Conservation (phyloP, 2,888 invertebrate genomes). For the Hydriomena furcata region DNA sequence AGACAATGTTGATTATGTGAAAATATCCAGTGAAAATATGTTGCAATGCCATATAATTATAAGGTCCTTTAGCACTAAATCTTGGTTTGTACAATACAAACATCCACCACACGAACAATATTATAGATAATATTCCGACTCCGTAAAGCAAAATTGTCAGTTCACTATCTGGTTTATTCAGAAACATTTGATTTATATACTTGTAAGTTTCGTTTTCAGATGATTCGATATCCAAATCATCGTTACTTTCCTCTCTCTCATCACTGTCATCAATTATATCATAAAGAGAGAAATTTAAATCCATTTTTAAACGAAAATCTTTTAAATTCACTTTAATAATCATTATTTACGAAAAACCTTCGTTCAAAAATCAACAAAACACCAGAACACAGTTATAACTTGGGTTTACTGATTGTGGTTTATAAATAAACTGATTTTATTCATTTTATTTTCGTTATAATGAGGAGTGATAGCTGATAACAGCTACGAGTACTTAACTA, state of each 20-base stretch:
- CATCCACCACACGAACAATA: not conserved
- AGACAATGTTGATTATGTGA: not conserved
- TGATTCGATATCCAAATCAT: not conserved
- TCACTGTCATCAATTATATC: no score
- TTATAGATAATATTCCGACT: not conserved
- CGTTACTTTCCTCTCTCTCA: no score
- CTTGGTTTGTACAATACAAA: not conserved
- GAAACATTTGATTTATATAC: not conserved
- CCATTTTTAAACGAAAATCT: no score
- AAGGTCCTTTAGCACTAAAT: not conserved
- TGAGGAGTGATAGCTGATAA: slow-evolving; percentile 6
- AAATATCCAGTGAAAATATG: not conserved
- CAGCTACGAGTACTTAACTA: no score
- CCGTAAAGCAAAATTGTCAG: not conserved
- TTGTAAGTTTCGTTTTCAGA: not conserved
- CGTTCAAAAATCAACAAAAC: no score
- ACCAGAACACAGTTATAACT: no score
- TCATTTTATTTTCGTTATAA: slow-evolving; percentile 7
- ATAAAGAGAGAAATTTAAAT: no score
- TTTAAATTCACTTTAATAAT: no score
- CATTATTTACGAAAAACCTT: no score
- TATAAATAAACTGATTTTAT: no score
- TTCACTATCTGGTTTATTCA: not conserved
- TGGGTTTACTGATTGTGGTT: no score
- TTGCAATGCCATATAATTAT: not conserved